phyloP scores from a whole-genome alignment of 2,113 vertebrate genomes.

The Chaetops frenatus region DNA sequence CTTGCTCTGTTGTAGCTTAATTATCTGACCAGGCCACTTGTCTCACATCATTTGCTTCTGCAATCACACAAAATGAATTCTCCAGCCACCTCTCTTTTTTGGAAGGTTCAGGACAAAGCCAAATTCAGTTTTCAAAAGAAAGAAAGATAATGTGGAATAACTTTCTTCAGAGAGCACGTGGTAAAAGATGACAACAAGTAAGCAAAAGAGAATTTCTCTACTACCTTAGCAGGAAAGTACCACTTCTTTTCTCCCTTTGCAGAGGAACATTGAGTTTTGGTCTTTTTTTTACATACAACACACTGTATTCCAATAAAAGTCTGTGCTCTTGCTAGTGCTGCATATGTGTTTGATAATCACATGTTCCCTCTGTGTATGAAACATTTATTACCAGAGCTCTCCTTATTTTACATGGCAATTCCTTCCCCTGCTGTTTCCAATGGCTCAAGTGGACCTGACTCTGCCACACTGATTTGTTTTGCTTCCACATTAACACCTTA shows the following conservation, averaged over 20 bases:
- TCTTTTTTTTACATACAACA: neutral
- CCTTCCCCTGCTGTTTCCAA: neutral
- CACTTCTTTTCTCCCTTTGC: neutral
- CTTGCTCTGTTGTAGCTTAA: slow-evolving; percentile 39
- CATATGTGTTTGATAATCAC: neutral
- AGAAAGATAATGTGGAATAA: neutral
- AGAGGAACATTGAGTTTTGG: neutral
- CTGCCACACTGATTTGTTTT: neutral
- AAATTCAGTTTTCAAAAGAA: neutral
- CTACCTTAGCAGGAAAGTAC: neutral
- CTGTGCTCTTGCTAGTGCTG: neutral
- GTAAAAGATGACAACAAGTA: neutral
- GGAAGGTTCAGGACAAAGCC: neutral
- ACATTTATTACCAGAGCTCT: neutral
- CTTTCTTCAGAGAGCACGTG: neutral
- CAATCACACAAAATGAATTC: slow-evolving; percentile 26
- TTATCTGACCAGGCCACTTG: slow-evolving; percentile 45
- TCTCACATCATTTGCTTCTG: slow-evolving; percentile 36
- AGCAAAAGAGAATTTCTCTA: neutral
- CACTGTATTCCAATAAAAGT: neutral
- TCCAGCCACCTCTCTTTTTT: neutral
- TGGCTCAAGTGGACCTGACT: neutral
- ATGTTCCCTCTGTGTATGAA: neutral
- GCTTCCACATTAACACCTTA: neutral
- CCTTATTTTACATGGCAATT: neutral